A percentile compares a stretch with the other conserved stretches of the same genome.
These are phyloP conservation scores for Peromyscus nudipes DNA, from an alignment of 2,797 vertebrate species.

Conservation along the genomic window DNA sequence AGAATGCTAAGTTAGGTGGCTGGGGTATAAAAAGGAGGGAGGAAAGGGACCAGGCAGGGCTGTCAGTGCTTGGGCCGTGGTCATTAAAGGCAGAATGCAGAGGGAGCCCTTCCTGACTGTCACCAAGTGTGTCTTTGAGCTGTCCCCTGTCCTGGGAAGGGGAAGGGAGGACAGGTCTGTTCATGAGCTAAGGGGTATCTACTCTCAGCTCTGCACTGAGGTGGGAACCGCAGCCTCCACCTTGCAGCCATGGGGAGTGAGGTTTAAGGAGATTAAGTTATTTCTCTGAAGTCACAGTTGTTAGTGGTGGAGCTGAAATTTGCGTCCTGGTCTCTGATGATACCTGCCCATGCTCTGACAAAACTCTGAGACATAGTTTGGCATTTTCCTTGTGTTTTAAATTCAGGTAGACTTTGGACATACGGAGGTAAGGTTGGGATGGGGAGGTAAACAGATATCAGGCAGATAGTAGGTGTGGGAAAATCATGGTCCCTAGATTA, in stretches of 20 bases:
- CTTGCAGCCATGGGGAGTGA: slow-evolving; percentile 24
- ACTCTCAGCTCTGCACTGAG: background rate
- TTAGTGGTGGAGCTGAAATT: background rate
- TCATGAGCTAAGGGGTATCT: background rate
- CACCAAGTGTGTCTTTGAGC: background rate
- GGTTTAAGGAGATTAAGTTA: background rate
- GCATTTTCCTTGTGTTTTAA: background rate
- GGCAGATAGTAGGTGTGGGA: too few relatives aligned
- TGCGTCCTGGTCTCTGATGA: background rate
- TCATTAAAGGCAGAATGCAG: background rate
- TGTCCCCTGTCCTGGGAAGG: background rate
- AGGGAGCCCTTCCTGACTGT: background rate
- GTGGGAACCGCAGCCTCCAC: background rate
- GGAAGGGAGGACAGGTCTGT: too few relatives aligned
- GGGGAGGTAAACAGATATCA: background rate
- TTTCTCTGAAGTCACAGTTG: background rate
- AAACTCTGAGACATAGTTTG: background rate
- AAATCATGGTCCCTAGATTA: background rate
- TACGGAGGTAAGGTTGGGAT: background rate
- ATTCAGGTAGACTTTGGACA: background rate
- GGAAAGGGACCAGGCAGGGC: background rate
- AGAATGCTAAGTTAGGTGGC: background rate
- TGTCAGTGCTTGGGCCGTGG: background rate
- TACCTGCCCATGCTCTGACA: background rate
- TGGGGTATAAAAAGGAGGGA: background rate